A percentile compares a stretch with the other conserved stretches of the same genome.
Evolutionary conservation across 2,797 vertebrate species (phyloP).

Genomic region (Sarcophilus harrisii): DNA sequence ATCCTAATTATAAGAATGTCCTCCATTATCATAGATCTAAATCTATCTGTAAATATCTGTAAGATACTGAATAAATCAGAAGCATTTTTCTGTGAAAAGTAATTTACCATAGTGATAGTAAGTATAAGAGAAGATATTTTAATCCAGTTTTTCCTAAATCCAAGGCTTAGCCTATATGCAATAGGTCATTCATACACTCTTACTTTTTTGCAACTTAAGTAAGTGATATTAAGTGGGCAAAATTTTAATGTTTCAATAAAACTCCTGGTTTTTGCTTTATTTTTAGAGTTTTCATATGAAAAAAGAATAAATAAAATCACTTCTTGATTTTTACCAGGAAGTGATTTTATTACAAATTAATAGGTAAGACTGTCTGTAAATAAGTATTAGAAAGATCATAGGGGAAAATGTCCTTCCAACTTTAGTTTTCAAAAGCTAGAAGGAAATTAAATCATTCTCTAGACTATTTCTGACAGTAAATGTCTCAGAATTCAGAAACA

Average conservation of each 20-base stretch:
- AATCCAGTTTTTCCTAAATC: background rate
- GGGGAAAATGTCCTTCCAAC: background rate
- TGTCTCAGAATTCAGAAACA: constrained; percentile 75
- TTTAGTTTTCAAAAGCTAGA: constrained; percentile 47
- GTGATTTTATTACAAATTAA: constrained; percentile 4
- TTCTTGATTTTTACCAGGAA: constrained; percentile 46
- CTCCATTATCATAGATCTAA: background rate
- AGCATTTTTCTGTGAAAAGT: background rate
- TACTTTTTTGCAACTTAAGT: background rate
- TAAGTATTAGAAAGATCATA: constrained; percentile 20
- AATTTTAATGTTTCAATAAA: background rate
- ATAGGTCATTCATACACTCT: background rate
- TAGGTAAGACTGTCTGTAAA: constrained; percentile 55
- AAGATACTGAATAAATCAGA: background rate
- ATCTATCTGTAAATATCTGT: background rate
- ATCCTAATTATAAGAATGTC: background rate
- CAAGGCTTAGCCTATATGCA: background rate
- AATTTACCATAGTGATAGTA: background rate
- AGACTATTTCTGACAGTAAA: constrained; percentile 75
- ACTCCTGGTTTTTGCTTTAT: background rate
- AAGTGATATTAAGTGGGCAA: background rate
- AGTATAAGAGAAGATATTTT: background rate
- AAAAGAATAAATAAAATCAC: background rate
- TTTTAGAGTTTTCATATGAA: background rate
- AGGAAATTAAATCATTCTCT: constrained; percentile 73